Conservation (phyloP, 2,797 vertebrate genomes). For the Pristis pectinata region DNA sequence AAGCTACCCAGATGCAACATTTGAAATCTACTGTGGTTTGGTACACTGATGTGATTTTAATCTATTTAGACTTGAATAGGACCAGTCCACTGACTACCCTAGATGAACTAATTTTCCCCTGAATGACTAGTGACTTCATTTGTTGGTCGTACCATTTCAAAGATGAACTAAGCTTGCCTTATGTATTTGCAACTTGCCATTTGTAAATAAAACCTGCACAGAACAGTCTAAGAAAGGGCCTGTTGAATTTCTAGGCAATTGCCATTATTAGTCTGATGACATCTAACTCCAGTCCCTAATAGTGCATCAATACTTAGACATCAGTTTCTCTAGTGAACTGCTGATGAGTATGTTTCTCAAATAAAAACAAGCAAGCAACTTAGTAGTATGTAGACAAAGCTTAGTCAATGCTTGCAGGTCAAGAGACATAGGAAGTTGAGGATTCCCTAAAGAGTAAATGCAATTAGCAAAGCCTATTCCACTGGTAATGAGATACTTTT, state of each 20-base stretch:
- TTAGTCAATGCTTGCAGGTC: background rate
- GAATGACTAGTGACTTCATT: background rate
- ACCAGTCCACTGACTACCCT: background rate
- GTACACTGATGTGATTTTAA: background rate
- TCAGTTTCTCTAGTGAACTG: background rate
- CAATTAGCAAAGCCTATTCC: background rate
- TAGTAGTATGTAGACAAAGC: background rate
- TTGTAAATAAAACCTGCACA: background rate
- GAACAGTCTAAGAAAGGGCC: background rate
- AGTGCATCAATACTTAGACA: no score
- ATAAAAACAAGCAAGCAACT: background rate
- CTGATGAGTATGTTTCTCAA: background rate
- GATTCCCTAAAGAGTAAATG: background rate
- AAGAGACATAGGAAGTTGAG: background rate
- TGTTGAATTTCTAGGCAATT: background rate
- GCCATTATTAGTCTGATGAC: background rate
- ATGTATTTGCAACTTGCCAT: background rate
- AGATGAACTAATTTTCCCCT: background rate
- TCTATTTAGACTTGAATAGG: background rate
- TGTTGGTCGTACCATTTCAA: background rate
- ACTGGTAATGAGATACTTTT: background rate
- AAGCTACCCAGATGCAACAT: background rate
- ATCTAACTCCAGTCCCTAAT: background rate
- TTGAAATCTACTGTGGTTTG: background rate
- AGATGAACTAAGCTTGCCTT: background rate